Evolutionary conservation across 2,888 invertebrate species (phyloP).

Genomic region (Aradus depressus): DNA sequence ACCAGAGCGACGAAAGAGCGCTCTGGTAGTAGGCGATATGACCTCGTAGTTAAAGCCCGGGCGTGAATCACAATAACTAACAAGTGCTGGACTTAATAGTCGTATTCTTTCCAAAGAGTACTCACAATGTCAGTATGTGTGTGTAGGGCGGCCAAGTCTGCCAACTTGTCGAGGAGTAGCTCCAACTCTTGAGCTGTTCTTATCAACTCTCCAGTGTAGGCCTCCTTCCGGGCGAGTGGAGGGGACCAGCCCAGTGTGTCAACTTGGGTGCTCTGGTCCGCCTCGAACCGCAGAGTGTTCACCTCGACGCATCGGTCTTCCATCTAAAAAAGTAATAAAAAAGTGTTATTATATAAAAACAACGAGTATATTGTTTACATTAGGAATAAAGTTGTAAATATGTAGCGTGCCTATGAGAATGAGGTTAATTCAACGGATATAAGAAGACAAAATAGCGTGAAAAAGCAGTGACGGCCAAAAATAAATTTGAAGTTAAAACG

Average conservation of each 20-base stretch:
- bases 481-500: too few relatives aligned
- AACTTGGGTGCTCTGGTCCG: slow-evolving; percentile 69
- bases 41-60: too few relatives aligned
- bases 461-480: too few relatives aligned
- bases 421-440: too few relatives aligned
- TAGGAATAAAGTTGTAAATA: too few relatives aligned
- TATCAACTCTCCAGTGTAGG: slow-evolving; percentile 63
- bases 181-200: slow-evolving; percentile 62
- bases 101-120: background rate
- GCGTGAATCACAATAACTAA: too few relatives aligned
- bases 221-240: slow-evolving; percentile 47
- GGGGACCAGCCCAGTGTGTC: slow-evolving; percentile 44
- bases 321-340: slow-evolving; percentile 20
- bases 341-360: background rate
- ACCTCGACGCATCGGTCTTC: slow-evolving; percentile 50
- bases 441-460: too few relatives aligned
- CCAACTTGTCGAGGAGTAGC: slow-evolving; percentile 50
- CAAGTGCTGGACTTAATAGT: too few relatives aligned
- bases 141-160: slow-evolving; percentile 35
- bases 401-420: too few relatives aligned
- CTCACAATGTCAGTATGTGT: slow-evolving; percentile 25
- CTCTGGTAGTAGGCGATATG: too few relatives aligned
- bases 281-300: slow-evolving; percentile 62
- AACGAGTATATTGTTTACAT: too few relatives aligned
- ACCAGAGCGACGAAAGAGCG: too few relatives aligned